These are phyloP conservation scores for Latrodectus hesperus DNA, from an alignment of 2,888 invertebrate species.

Conservation along the genomic window DNA sequence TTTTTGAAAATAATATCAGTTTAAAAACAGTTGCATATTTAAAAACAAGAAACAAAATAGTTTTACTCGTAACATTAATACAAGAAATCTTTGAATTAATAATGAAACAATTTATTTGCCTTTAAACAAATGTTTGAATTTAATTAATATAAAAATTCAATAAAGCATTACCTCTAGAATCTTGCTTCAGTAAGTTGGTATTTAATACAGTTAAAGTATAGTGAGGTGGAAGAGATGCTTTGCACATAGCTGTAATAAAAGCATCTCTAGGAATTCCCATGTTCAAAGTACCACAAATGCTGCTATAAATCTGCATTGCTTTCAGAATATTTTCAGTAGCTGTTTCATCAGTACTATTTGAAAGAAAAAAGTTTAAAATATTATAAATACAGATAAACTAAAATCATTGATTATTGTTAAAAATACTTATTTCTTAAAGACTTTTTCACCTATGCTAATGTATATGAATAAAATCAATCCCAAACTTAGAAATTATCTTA, in stretches of 20 bases:
- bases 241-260: slow-evolving; percentile 94
- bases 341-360: slow-evolving; percentile 87
- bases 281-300: slow-evolving; percentile 89
- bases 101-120: no score
- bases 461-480: no score
- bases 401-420: background rate
- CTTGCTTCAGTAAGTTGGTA: slow-evolving; percentile 56
- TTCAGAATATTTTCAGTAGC: slow-evolving; percentile 93
- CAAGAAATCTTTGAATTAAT: no score
- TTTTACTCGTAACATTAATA: no score
- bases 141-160: background rate
- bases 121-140: no score
- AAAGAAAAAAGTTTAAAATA: background rate
- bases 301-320: slow-evolving; percentile 91
- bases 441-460: no score
- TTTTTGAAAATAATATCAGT: no score
- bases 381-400: background rate
- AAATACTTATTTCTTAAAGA: no score
- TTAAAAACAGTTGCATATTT: no score
- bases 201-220: slow-evolving; percentile 91
- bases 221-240: slow-evolving; percentile 95
- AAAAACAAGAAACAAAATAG: no score
- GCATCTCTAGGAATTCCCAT: slow-evolving; percentile 89
- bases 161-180: slow-evolving; percentile 51
- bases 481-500: background rate